Evolutionary conservation across 2,797 vertebrate species (phyloP), one percentile per base, ranked within the genome.

Genomic region (Yasuhikotakia modesta): DNA sequence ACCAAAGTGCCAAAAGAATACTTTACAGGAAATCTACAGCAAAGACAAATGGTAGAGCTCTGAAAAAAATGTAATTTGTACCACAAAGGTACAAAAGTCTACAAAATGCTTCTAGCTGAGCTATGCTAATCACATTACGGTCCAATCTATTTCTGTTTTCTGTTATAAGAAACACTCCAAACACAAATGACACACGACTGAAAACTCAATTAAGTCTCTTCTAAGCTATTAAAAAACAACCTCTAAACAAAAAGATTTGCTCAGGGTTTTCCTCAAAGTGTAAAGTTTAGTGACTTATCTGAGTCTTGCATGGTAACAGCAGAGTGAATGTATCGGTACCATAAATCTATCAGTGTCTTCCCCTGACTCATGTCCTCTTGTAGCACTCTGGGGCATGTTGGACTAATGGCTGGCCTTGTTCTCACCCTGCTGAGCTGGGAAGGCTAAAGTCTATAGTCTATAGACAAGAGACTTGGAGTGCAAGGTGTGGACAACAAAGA

Each of bases 391-490:
- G 0, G 74, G 68, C 76, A 81, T 84, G 82, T 76, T 45, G 61
- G 74, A 45, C 27, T 69, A 81, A 86, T 85, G 22, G 0, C 67
- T 85, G 84, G 82, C 82, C 76, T 88, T 73, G 80, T 79, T 80
- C 78, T 74, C 67, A 77, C 80, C 81, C 82, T 87, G 84, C 89
- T 87, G 81, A 88, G 82, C 12, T 43, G 50, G 83, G 82, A 88
- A 92, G 91, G 91, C 90, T 91, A 88, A 90, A 91, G 86, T 88
- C 89, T 91, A 13, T 65, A 92, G 91, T n/a, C n/a, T n/a, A 87
- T 84, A 89, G 89, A 84, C 82, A 87, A 81, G 87, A 79, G 87
- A 85, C 24, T 78, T 86, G 87, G 91, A 88, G 85, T 80, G 74
- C 76, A 90, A 92, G 88, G 87, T 94, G 87, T 82, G 87, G 88